Evolutionary conservation across 2,113 vertebrate genomes (phyloP), one percentile per base, ranked within the genome.

Genomic region (Chaetops frenatus): DNA sequence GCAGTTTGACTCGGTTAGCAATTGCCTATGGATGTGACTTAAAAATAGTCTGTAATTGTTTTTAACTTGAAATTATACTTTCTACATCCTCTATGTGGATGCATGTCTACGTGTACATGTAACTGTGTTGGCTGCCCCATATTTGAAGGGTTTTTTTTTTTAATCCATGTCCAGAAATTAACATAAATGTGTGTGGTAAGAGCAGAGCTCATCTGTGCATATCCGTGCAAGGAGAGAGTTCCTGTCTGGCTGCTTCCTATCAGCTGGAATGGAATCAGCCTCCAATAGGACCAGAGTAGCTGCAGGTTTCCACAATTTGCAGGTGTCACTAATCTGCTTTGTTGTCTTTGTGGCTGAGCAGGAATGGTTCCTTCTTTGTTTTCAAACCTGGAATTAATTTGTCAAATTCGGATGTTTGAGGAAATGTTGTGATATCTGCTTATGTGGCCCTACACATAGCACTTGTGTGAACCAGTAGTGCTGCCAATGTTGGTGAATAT

Each of bases 51-150:
- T 72, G 47, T 78, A 50, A 19, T 28, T 57, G 22, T 90, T 66
- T 81, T 95, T 92, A 72, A 81, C 40, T n/a, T 77, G 74, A 89
- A 94, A 92, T 81, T 54, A 9, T 62, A 21, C n/a, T 88, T 83
- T n/a, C 29, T 66, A 4, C 33, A 50, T 51, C 60, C n/a, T 25
- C 35, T 70, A 17, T 44, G 14, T 29, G 64, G 27, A 31, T 71
- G 27, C 29, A 9, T 38, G 12, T 18, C 45, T 66, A 0, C 23
- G 33, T 12, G 7, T n/a, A 24, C 5, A 1, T 3, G 18, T 10
- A 12, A 19, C 47, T 73, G 36, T 15, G n/a, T 48, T 48, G 27
- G 23, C 11, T 77, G 13, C 2, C 51, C 62, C 20, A 6, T 8
- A 8, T 86, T 82, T 47, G 18, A 62, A 50, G 24, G 50, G 3